Evolutionary conservation across 1,140 invertebrate genomes (phyloP), one percentile per base, ranked within the genome.

Genomic region (Zaprionus tsacasi): DNA sequence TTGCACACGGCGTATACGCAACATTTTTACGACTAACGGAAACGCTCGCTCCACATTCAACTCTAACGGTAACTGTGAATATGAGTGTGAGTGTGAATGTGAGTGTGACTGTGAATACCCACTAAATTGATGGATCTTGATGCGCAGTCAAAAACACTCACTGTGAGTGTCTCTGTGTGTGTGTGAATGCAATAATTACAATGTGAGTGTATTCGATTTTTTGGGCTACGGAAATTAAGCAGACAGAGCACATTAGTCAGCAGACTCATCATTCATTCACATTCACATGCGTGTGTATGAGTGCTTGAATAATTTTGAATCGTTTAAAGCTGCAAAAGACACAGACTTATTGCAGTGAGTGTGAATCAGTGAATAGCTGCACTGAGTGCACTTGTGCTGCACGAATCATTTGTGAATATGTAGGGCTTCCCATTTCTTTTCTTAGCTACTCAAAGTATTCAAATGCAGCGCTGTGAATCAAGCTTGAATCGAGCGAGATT

Each of bases 1-100:
- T 50, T 70, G 40, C 58, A 63, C 71, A 67, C 40, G 52, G 71
- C 71, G 71, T 74, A 74, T 74, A 70, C 71, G 66, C 57, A 63
- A 74, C 27, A 70, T 74, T 73, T 67, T 52, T 50, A 40, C 25
- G 33, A 6, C 17, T 33, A 55, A 11, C 36, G 43, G 45, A 50
- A 57, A n/a, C 40, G 8, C 33, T 60, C 36, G 36, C 43, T 50
- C 15, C 15, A 43, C 52, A 27, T 30, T 57, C 13, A 52, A 21
- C 33, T 48, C 17, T 50, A 56, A 52, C 12, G 35, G 50, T 50
- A 56, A 52, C 12, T 45, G 50, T 33, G 15, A 61, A 12, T 40
- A 55, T 50, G 54, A 35, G 15, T 48, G 64, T 54, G 36, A 15
- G 35, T 17, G 27, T 12, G 17, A 27, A 2, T 59, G 35, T 59